phyloP scores from a whole-genome alignment of 2,113 vertebrate genomes.

The Smithornis capensis region DNA sequence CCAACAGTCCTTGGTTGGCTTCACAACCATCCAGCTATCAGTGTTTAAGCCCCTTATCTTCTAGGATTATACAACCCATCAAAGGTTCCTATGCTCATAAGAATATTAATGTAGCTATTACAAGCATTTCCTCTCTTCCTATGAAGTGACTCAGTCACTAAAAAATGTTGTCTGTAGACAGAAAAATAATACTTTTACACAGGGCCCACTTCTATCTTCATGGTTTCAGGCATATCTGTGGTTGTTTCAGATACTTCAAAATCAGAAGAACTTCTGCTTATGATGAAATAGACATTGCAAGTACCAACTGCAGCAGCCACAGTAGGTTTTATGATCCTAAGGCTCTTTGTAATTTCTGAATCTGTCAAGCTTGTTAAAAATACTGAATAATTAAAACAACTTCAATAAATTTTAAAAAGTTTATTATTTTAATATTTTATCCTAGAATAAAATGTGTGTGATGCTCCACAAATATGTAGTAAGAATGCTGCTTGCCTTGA shows the following conservation, averaged over 20 bases:
- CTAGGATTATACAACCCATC: neutral
- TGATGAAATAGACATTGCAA: neutral
- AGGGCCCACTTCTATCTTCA: neutral
- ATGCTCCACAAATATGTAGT: neutral
- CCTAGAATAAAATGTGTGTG: neutral
- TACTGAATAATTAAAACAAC: conserved; percentile 27
- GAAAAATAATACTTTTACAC: neutral
- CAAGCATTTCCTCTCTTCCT: neutral
- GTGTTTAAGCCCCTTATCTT: neutral
- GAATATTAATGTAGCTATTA: neutral
- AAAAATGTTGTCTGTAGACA: neutral
- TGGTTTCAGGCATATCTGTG: neutral
- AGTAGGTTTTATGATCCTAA: neutral
- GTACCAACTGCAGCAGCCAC: neutral
- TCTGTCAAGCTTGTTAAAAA: conserved; percentile 22
- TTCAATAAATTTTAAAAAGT: neutral
- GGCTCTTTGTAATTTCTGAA: neutral
- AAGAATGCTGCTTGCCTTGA: neutral
- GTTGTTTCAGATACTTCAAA: neutral
- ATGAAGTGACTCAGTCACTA: neutral
- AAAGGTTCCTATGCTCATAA: neutral
- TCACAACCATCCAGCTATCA: neutral
- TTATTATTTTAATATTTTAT: conserved; percentile 32
- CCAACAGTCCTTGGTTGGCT: neutral
- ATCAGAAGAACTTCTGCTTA: neutral